Conservation (phyloP, 2,888 invertebrate genomes). For the Tetranychus truncatus region DNA sequence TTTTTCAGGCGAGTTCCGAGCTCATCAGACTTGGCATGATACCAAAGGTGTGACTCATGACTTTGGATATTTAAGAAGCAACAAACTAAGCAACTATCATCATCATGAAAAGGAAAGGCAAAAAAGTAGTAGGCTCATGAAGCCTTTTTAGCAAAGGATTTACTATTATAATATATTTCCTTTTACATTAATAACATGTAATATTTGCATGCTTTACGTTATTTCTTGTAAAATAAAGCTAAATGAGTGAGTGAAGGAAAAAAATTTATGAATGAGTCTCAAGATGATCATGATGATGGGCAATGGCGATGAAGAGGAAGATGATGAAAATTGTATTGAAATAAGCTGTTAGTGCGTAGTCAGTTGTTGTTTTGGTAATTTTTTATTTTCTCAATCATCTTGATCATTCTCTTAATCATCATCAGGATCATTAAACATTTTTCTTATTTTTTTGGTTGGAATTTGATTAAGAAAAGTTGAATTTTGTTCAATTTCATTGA, state of each 20-base stretch:
- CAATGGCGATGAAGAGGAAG: not conserved
- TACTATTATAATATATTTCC: not conserved
- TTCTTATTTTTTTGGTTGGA: no score
- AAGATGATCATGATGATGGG: not conserved
- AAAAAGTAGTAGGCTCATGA: conserved; percentile 1
- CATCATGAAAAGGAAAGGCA: not conserved
- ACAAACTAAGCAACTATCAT: not conserved
- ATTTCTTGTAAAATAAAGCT: not conserved
- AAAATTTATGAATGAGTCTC: not conserved
- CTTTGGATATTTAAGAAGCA: not conserved
- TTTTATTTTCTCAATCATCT: no score
- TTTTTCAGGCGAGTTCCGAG: not conserved
- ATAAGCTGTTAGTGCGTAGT: no score
- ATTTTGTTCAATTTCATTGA: no score
- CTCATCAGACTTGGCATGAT: not conserved
- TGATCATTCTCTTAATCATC: no score
- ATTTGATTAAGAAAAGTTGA: no score
- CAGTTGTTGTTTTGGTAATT: no score
- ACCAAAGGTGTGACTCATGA: not conserved
- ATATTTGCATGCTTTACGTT: no score
- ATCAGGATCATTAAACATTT: no score
- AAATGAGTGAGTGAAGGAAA: not conserved
- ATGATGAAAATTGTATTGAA: not conserved
- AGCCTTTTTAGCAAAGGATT: not conserved
- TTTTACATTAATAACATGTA: not conserved